Evolutionary conservation across 2,888 invertebrate species (phyloP), one percentile per base, ranked within the genome.

Genomic region (Scaptomyza tumidula): DNA sequence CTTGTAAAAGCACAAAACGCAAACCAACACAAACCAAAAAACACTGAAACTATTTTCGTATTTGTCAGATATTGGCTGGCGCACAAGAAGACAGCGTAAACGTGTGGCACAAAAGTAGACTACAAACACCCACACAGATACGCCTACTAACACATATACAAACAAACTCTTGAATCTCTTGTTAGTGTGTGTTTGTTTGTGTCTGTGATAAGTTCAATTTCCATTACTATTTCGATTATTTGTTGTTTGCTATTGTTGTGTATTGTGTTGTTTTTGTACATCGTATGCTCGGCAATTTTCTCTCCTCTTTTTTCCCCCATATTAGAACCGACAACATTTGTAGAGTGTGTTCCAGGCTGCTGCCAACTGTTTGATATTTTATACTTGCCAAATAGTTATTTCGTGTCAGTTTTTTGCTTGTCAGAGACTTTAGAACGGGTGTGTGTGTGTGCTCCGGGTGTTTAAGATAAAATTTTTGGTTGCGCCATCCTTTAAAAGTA

Each of bases 191-290:
- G 41, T 46, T 6, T 16, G 43, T 50, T 39, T 31, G 31, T 66
- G 11, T 50, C 10, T 60, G 52, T 44, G 80, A 82, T 88, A 83
- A 70, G 80, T 78, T 69, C 75, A 72, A 86, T 86, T 86, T 82
- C 69, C 67, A 72, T 73, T 66, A 71, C 68, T 43, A 76, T 74
- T 79, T 80, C 71, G 73, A 83, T 83, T 86, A 83, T 79, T 79
- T 76, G 82, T 60, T 76, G 62, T 70, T 83, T 81, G 69, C 72
- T 62, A 62, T 63, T 61, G 60, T 78, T 66, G 60, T 78, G 60
- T 13, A 56, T 49, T 50, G 41, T 50, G 14, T 41, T 43, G 24
- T 27, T 71, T 56, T 48, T 54, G 27, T 16, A 9, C 37, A 43
- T 54, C 59, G 48, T 54, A 54, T 57, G 54, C 54, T 43, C 14